Base-by-base conservation (phyloP, 2,113 vertebrate genomes). In the Eretmochelys imbricata region DNA sequence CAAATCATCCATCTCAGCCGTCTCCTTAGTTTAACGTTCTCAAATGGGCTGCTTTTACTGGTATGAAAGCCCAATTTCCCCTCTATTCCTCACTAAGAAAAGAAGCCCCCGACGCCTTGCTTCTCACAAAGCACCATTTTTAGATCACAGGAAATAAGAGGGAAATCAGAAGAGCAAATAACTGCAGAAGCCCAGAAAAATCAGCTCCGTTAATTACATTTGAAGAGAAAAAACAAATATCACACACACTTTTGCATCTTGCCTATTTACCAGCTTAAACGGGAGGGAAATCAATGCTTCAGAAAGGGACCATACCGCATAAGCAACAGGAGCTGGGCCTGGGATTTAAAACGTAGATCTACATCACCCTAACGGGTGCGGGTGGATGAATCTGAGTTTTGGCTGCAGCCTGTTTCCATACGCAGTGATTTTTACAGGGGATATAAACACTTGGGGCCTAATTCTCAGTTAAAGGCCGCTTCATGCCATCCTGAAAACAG, bases 121-220 rank as follows among this genome's bases (percentile, higher is more conserved):
- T 80, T 5, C 50, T 14, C 7, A 5, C 29, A 35, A 91, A 79
- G 3, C 1, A 11, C 51, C 0, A 0, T 48, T 35, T 5, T 42
- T 42, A 42, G 42, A 42, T 42, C 76, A 24, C 19, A n/a, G 24
- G 5, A 65, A 51, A 27, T 54, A 65, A 81, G 3, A 78, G 22
- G 78, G 12, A 69, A 87, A 55, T 46, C 16, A 48, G 54, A 82
- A 82, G 80, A 48, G 1, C 13, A 53, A 3, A 49, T 5, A 48
- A 19, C 5, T 4, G 8, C 20, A 49, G 17, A 49, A 49, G 1
- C 31, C 78, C 12, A 12, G 24, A 48, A 46, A 65, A 80, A 89
- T 76, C 6, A 31, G 6, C 10, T 2, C 10, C 35, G 49, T 42
- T 42, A 42, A 42, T 42, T 42, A 42, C 42, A 42, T n/a, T 59